Conservation (phyloP, 2,113 vertebrate genomes). For the Leiothrix lutea region DNA sequence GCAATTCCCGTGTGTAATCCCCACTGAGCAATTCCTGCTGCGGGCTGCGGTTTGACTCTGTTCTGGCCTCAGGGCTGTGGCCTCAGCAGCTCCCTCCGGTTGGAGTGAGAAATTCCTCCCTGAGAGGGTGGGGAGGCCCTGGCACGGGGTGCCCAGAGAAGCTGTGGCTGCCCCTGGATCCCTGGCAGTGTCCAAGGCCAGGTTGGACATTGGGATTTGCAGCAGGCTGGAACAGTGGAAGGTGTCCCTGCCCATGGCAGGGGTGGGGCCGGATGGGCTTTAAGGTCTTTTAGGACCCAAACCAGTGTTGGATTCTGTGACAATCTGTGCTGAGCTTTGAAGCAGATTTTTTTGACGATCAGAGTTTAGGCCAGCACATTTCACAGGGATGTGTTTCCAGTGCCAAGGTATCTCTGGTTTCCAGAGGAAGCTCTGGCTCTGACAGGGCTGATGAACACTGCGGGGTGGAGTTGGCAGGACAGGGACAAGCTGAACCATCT, state of each 20-base stretch:
- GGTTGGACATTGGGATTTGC: not conserved
- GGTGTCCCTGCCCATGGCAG: not conserved
- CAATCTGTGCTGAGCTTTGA: not conserved
- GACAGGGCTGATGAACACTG: accelerated
- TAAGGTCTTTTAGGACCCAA: accelerated
- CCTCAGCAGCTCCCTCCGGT: accelerated
- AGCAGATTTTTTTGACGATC: accelerated
- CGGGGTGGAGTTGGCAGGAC: not conserved
- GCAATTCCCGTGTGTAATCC: accelerated
- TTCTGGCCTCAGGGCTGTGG: not conserved
- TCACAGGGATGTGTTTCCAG: not conserved
- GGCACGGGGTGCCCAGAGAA: not conserved
- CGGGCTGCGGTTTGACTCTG: accelerated
- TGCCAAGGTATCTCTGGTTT: accelerated
- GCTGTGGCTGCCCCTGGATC: not conserved
- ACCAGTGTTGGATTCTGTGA: too few relatives aligned
- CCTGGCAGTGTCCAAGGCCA: not conserved
- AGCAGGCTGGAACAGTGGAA: not conserved
- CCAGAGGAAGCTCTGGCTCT: too few relatives aligned
- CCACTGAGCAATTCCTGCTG: not conserved
- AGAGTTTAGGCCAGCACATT: accelerated
- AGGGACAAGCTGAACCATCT: not conserved
- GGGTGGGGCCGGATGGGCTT: accelerated
- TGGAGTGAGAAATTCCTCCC: not conserved
- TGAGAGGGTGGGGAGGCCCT: accelerated